Evolutionary conservation across 1,140 invertebrate species (phyloP), one percentile per base, ranked within the genome.

Genomic region (Centruroides vittatus): DNA sequence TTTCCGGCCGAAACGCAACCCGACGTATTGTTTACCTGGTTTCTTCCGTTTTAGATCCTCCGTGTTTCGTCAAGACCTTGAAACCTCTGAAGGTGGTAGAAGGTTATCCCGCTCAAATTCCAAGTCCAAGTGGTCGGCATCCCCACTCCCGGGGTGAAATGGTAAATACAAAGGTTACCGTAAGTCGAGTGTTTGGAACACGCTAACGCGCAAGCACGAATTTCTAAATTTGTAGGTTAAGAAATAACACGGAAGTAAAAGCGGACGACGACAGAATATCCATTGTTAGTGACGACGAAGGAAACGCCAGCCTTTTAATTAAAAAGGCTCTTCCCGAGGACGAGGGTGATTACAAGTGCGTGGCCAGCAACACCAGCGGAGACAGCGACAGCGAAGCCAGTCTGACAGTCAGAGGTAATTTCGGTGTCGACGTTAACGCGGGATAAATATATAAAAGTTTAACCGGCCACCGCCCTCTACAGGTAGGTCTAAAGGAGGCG

Each of bases 131-230:
- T 66, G 7, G 35, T 50, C 11, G 62, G 88, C 8, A 90, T 90
- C 76, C 90, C 91, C 0, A 79, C 89, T 62, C 90, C 90, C 3
- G 83, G 8, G 8, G 41, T 90, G 10, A 78, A 76, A 61, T 93
- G 90, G 90, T 84, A 47, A 46, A 41, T 41, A 41, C 8, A 23
- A 23, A 23, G 23, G 23, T 23, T 23, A 23, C 23, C 23, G 23
- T 2, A 23, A 23, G 23, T 23, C 23, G 23, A 23, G 23, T 23
- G 23, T 23, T 23, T 23, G 23, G 23, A 23, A 23, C 23, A 23
- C 23, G 23, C 23, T 23, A 23, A 23, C 23, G 23, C 23, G n/a
- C n/a, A n/a, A n/a, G n/a, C n/a, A 51, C 50, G 8, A 1, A 13
- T 34, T 11, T 11, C 5, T 51, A 51, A 51, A 51, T 51, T 51